Base-by-base conservation (phyloP, 1,140 invertebrate species). In the Meloidogyne chitwoodi region DNA sequence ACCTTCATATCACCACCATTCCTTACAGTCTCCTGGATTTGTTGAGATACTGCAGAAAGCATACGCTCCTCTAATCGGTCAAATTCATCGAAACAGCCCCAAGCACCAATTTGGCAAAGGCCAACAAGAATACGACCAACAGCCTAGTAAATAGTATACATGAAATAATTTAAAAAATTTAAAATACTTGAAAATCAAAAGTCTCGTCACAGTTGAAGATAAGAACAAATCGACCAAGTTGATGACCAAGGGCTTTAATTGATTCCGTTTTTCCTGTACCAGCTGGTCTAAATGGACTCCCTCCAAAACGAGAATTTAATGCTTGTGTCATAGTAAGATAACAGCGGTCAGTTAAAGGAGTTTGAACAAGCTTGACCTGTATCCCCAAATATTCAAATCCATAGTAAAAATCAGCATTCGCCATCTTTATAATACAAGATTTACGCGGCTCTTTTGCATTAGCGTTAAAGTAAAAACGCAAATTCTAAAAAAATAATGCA, bases 181-280 rank as follows among this genome's bases (percentile, higher is more conserved):
- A n/a, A 24, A 44, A 19, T 75, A 88, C 87, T 90, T 97, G 95
- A 90, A 99, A 99, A 88, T 99, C 97, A 89, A 99, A 99, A 0
- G 95, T 99, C 89, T 99, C 97, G 87, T 99, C 97, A 89, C 97
- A 99, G 88, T 99, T 99, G 89, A 99, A 99, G 2, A 99, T 97
- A 62, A 99, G 88, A 0, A 99, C 97, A 89, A 99, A 99, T 80
- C 96, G 91, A 80, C 97, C 97, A 0, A 99, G 89, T 85, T 98
- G 95, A 88, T 98, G 94, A n/a, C n/a, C n/a, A n/a, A n/a, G n/a
- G n/a, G n/a, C n/a, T n/a, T n/a, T n/a, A n/a, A n/a, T n/a, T n/a
- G n/a, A n/a, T n/a, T n/a, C n/a, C n/a, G n/a, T n/a, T n/a, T n/a
- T n/a, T n/a, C n/a, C n/a, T n/a, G n/a, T n/a, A n/a, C n/a, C n/a